Conservation (phyloP, 2,797 vertebrate genomes). For the Anguilla marmorata region DNA sequence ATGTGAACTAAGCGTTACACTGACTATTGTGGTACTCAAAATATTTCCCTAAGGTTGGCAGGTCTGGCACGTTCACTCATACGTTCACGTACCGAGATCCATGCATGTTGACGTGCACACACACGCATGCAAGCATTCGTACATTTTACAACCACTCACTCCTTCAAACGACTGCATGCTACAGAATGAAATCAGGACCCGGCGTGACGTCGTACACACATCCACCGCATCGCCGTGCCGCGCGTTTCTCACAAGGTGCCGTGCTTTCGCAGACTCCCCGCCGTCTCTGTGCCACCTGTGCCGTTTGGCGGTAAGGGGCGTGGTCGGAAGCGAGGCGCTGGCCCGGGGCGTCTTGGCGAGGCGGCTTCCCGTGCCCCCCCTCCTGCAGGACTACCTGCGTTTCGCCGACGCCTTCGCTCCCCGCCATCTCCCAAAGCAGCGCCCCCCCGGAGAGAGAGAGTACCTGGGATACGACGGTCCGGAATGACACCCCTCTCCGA, state of each 20-base stretch:
- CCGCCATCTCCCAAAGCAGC: neutral
- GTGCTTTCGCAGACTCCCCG: constrained; percentile 1
- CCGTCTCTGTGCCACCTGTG: constrained; percentile 19
- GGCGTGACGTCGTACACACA: neutral
- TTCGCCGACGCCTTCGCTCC: neutral
- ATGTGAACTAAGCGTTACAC: too few relatives aligned
- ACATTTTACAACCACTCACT: neutral
- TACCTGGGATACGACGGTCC: neutral
- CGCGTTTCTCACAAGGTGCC: neutral
- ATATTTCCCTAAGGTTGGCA: too few relatives aligned
- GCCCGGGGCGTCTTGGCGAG: neutral
- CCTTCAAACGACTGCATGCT: neutral
- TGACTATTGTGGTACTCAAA: too few relatives aligned
- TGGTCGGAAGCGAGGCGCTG: neutral
- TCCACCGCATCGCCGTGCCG: neutral
- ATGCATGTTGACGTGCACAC: too few relatives aligned
- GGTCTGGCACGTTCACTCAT: too few relatives aligned
- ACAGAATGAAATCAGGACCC: neutral
- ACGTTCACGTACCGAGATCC: too few relatives aligned
- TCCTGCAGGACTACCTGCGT: neutral
- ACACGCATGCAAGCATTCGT: neutral
- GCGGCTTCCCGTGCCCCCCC: neutral
- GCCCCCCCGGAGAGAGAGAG: neutral
- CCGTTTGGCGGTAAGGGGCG: neutral
- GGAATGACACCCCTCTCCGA: neutral